Evolutionary conservation across 2,888 invertebrate genomes (phyloP).

Genomic region (Panorpa germanica): DNA sequence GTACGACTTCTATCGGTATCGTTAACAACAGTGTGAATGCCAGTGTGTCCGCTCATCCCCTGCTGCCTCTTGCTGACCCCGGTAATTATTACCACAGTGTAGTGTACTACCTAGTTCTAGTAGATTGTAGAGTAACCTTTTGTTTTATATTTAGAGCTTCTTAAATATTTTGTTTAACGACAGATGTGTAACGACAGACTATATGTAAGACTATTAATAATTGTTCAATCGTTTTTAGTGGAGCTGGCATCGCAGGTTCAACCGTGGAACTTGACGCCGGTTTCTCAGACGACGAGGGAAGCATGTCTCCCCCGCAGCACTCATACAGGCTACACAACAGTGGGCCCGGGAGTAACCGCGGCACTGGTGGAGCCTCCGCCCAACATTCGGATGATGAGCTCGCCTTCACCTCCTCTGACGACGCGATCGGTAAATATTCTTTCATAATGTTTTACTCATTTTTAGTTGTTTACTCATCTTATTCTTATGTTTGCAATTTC

Average conservation of each 20-base stretch:
- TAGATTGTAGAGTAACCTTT: conserved; percentile 14
- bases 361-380: too few species aligned
- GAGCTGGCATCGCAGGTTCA: conserved; percentile 27
- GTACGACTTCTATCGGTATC: too few species aligned
- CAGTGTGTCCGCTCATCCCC: conserved; percentile 85
- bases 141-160: conserved; percentile 15
- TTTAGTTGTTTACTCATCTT: too few species aligned
- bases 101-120: conserved; percentile 16
- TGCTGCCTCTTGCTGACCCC: conserved; percentile 78
- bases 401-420: too few species aligned
- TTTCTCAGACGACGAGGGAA: conserved; percentile 80
- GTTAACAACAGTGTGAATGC: conserved; percentile 61
- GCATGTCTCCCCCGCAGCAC: conserved; percentile 29
- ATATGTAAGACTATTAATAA: not conserved
- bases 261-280: conserved; percentile 41
- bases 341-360: too few species aligned
- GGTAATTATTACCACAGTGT: conserved; percentile 40
- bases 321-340: conserved; percentile 27
- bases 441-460: too few species aligned
- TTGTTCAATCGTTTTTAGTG: conserved; percentile 18
- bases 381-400: too few species aligned
- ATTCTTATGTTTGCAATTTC: too few species aligned
- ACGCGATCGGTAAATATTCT: too few species aligned
- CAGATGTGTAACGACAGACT: too few species aligned
- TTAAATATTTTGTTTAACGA: conserved; percentile 8